Evolutionary conservation across 2,113 vertebrate species (phyloP), one percentile per base, ranked within the genome.

Genomic region (Tetraodon nigroviridis): DNA sequence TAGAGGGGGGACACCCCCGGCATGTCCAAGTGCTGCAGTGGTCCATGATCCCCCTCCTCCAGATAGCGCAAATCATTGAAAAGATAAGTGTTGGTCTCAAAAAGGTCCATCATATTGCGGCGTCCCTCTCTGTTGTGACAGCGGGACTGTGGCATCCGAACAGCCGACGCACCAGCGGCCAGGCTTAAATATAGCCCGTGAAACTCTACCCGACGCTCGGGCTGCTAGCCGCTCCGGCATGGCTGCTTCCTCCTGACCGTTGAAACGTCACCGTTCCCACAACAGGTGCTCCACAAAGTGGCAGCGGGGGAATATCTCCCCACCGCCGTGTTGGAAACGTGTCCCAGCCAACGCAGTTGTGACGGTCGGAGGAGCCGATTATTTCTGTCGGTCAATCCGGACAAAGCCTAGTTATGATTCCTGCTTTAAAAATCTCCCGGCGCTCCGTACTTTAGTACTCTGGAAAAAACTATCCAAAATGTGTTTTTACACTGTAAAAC

Each of bases 101-200:
- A 99, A 92, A 99, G 93, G 92, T 99, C 96, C 97, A 99, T 98
- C 95, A 97, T 98, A 92, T 90, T 97, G 94, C 90, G 90, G 88
- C 91, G 45, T 69, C 86, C 90, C 84, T 69, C 68, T 71, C 61
- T 80, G 66, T 85, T 87, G 87, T 82, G 84, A 87, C 83, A 85
- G 87, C 54, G 89, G 58, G 89, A 82, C 92, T 91, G 86, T 91
- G 93, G 94, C 92, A 95, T 97, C 95, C 96, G 95, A 97, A 46
- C 87, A 78, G 75, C 68, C 57, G 91, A 93, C 93, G 94, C 94
- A 96, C 92, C 93, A 94, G 93, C 91, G 89, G 83, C 89, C 82
- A 79, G 88, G 92, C 91, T 94, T 98, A 92, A 94, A 97, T 98
- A 94, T 95, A 94, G 93, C 92, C 90, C 88, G 91, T 97, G 97